These are phyloP conservation scores for Australoheros scitulus DNA, from an alignment of 2,113 vertebrate genomes.

Conservation along the genomic window DNA sequence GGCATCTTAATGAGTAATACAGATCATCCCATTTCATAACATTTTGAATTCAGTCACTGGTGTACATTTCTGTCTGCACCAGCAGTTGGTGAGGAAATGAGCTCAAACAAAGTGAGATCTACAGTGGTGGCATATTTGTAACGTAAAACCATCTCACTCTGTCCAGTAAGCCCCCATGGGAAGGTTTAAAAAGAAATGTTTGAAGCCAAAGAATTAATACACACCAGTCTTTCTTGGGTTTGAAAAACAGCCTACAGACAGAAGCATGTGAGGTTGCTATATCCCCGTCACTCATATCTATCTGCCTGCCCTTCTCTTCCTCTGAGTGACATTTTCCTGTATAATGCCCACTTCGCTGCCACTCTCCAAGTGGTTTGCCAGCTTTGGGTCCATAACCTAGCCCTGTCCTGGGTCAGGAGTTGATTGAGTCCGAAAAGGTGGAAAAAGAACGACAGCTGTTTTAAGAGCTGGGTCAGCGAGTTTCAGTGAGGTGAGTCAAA, in stretches of 20 bases:
- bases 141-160: constrained; percentile 34
- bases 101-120: constrained; percentile 45
- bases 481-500: constrained; percentile 58
- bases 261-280: neutral
- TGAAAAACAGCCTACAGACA: constrained; percentile 23
- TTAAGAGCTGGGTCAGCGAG: constrained; percentile 35
- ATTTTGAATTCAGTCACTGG: constrained; percentile 42
- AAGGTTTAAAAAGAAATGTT: constrained; percentile 28
- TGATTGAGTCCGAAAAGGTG: constrained; percentile 38
- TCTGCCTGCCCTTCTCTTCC: constrained; percentile 29
- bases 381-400: constrained; percentile 52
- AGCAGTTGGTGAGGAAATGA: constrained; percentile 47
- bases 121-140: constrained; percentile 57
- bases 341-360: constrained; percentile 45
- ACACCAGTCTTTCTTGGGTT: constrained; percentile 29
- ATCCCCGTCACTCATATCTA: neutral
- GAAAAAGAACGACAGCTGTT: constrained; percentile 54
- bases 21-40: constrained; percentile 60
- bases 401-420: constrained; percentile 44
- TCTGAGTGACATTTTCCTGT: constrained; percentile 40
- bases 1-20: constrained; percentile 64
- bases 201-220: constrained; percentile 37
- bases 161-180: constrained; percentile 35
- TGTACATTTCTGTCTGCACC: constrained; percentile 37
- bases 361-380: constrained; percentile 52